Base-by-base conservation (phyloP, 2,113 vertebrate species). In the Smithornis capensis region DNA sequence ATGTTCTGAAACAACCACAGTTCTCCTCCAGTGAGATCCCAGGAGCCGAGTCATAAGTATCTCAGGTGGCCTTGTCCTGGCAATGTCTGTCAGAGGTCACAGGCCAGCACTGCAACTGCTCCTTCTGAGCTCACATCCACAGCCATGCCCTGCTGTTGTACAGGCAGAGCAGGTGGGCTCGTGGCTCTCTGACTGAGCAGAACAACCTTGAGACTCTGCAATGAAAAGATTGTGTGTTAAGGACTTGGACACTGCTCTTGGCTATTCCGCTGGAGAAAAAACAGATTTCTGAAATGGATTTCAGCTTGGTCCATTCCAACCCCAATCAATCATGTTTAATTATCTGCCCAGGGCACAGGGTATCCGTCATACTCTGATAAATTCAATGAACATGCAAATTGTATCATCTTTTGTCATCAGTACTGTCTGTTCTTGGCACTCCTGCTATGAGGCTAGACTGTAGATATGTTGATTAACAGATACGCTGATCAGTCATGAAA, bases 401-500 rank as follows among this genome's bases (percentile, higher is more conserved):
- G 64, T 90, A 92, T 93, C 88, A 53, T 89, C 91, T 84, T 89
- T 92, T 91, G 91, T 94, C 91, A 76, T 96, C 86, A 56, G 90
- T 45, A 94, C 88, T 2, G 16, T 90, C 80, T 96, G 95, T 94
- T 96, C 95, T 92, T 94, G 95, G 94, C 90, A 64, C 62, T 94
- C 57, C 2, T 33, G 88, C 79, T 74, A 50, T 38, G 27, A 91
- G 85, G 83, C 83, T 90, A 81, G 73, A 95, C 93, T 90, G 86
- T 44, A 84, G 92, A 81, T 90, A 71, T 64, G 91, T 81, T 94
- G 92, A 96, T 97, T 79, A 96, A 81, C 81, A 89, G 93, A 94
- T 93, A 93, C 0, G 4, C 86, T 95, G 93, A 96, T 96, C 92
- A 84, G 93, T 93, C 95, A 96, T 93, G 96, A 96, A 97, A 96